These are phyloP conservation scores for Channa maculata DNA, from an alignment of 2,113 vertebrate genomes.

Conservation along the genomic window DNA sequence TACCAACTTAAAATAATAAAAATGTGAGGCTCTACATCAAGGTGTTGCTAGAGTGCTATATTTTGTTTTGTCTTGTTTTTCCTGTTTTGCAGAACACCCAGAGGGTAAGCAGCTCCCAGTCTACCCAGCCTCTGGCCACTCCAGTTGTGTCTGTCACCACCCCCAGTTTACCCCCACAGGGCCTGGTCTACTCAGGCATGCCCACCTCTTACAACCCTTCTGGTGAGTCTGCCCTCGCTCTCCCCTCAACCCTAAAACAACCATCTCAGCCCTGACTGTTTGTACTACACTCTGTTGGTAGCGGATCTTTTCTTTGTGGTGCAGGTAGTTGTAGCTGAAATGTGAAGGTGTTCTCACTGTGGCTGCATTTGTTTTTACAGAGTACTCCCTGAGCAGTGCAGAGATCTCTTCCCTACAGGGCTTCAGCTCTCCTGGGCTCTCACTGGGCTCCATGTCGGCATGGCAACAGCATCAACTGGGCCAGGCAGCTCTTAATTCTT, in stretches of 20 bases:
- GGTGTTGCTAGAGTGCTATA: background rate
- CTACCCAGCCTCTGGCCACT: constrained; percentile 91
- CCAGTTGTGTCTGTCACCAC: constrained; percentile 98
- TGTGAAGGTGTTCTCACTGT: constrained; percentile 57
- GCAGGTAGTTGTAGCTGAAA: constrained; percentile 43
- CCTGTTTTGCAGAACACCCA: constrained; percentile 89
- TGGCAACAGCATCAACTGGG: constrained; percentile 98
- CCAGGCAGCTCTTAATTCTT: constrained; percentile 94
- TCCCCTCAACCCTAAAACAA: constrained; percentile 35
- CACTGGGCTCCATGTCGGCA: constrained; percentile 95
- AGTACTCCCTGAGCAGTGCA: constrained; percentile 96
- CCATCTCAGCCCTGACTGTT: constrained; percentile 21
- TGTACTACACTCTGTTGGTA: constrained; percentile 29
- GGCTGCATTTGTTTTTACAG: constrained; percentile 81
- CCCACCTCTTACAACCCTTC: constrained; percentile 95
- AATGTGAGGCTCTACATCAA: too few relatives aligned
- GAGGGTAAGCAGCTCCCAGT: constrained; percentile 94
- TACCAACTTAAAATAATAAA: too few relatives aligned
- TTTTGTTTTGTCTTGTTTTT: constrained; percentile 8
- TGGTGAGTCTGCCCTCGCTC: constrained; percentile 83
- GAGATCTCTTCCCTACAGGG: constrained; percentile 96
- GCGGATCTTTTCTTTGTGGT: constrained; percentile 43
- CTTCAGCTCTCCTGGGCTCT: constrained; percentile 94
- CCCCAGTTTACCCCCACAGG: constrained; percentile 94
- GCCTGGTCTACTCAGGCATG: constrained; percentile 95